Evolutionary conservation across 2,797 vertebrate genomes (phyloP).

Genomic region (Peromyscus nudipes): DNA sequence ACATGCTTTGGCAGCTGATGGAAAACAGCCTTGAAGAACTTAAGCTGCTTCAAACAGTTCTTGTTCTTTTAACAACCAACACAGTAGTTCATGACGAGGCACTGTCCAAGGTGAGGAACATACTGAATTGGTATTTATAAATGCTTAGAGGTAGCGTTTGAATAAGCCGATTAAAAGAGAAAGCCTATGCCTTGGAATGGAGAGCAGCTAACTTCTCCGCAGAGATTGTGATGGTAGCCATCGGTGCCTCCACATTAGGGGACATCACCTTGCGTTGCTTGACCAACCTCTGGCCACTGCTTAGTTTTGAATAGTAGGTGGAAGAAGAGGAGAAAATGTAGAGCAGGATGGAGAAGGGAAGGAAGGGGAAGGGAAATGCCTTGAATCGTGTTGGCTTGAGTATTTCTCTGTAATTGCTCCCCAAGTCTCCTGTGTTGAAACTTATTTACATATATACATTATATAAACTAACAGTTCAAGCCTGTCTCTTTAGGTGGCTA

Average conservation of each 20-base stretch:
- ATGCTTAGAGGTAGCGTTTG: not conserved
- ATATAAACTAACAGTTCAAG: not conserved
- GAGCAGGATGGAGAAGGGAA: not conserved
- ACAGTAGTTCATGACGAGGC: constrained; percentile 97
- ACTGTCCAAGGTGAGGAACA: constrained; percentile 91
- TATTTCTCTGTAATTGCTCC: constrained; percentile 9
- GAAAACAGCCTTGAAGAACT: constrained; percentile 99
- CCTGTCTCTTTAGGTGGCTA: not conserved
- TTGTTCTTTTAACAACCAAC: constrained; percentile 98
- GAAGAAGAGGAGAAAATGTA: not conserved
- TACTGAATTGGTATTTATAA: not conserved
- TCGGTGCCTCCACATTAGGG: not conserved
- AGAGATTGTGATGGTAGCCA: not conserved
- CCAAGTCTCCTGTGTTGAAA: not conserved
- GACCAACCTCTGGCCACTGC: not conserved
- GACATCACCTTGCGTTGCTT: not conserved
- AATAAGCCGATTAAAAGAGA: not conserved
- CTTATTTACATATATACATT: constrained; percentile 8
- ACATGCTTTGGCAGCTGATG: constrained; percentile 99
- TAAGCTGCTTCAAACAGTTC: constrained; percentile 97
- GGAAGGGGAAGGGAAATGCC: not conserved
- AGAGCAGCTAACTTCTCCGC: not conserved
- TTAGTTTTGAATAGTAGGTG: not conserved
- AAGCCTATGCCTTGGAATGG: not conserved
- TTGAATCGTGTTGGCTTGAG: not conserved